Base-by-base conservation (phyloP, 2,113 vertebrate genomes). In the Pterophyllum scalare region DNA sequence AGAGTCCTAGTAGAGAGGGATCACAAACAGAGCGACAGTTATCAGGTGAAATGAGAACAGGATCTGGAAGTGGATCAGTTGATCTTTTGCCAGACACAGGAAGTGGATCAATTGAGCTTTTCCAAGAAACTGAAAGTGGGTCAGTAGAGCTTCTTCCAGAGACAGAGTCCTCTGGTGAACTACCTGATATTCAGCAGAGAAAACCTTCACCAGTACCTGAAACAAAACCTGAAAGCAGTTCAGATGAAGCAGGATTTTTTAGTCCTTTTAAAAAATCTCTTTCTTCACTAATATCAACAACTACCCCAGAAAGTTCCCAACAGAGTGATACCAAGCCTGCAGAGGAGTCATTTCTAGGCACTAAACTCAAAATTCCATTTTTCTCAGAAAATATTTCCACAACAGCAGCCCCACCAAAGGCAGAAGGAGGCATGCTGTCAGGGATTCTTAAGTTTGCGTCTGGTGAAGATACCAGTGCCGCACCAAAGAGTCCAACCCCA, bases 211-310 rank as follows among this genome's bases (percentile, higher is more conserved):
- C 82, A n/a, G 17, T 54, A 28, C 64, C 83, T 83, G 95, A 94
- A 70, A 65, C 87, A 64, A 94, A 93, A 91, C 65, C 84, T 61
- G 95, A 94, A 77, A 75, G 70, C 52, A 82, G 26, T 85, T 28
- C 86, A 70, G 87, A 96, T 40, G 94, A 94, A 81, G 85, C 93
- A 31, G 95, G 97, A 83, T 97, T 98, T 79, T 97, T 99, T 77
- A 97, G 96, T 65, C 97, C 97, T 17, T 96, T 99, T 65, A 98
- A 96, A 85, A 99, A 97, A 88, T 98, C 97, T 65, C 89, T 98
- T 14, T 97, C 97, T 77, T 97, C 96, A 0, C 92, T 98, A 7
- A 96, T 98, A 11, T 94, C 96, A 86, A 80, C 94, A 60, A 59
- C 28, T 77, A 83, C 95, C 91, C 91, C 77, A 93, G 96, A 92